Base-by-base conservation (phyloP, 2,797 vertebrate genomes). In the Champsocephalus gunnari region DNA sequence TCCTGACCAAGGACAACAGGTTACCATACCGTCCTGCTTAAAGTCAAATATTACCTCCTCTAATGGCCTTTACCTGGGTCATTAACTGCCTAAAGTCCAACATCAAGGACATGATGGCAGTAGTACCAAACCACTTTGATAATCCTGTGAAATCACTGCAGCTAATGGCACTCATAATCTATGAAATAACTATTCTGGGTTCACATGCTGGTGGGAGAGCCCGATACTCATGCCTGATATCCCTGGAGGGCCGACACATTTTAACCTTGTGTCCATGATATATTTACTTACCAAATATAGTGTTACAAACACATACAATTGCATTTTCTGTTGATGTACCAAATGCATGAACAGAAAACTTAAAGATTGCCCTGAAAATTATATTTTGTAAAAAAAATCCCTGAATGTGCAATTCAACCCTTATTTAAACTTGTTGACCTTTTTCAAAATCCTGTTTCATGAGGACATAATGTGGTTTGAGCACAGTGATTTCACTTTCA, bases 1-100 rank as follows among this genome's bases (percentile, higher is more conserved):
- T 71, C 75, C 1, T 0, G 34, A 64, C 70, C 79, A 67, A 82
- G 75, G 74, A 71, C 82, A 8, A 44, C 56, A 34, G 45, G 69
- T 88, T 88, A 83, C 84, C 84, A 67, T 8, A 38, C 38, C 50
- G n/a, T 21, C 34, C 16, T 7, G 69, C 58, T 68, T 3, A 1
- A 59, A 64, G 74, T 73, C 79, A 84, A 84, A 81, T 38, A 81
- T 55, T 54, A 76, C 71, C 78, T 76, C 63, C 13, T 51, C 14
- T 8, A 17, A 16, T 2, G 51, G 1, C 16, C 17, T 21, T 70
- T 17, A 45, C 21, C 55, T 9, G 62, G 3, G 47, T 67, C 53
- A 66, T 28, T 59, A 56, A 63, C 71, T 67, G 60, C 21, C 14
- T 9, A 41, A 44, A 5, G 2, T 7, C 41, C 49, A 38, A 41